Conservation (phyloP, 2,888 invertebrate species). For the Poecilus cupreus region DNA sequence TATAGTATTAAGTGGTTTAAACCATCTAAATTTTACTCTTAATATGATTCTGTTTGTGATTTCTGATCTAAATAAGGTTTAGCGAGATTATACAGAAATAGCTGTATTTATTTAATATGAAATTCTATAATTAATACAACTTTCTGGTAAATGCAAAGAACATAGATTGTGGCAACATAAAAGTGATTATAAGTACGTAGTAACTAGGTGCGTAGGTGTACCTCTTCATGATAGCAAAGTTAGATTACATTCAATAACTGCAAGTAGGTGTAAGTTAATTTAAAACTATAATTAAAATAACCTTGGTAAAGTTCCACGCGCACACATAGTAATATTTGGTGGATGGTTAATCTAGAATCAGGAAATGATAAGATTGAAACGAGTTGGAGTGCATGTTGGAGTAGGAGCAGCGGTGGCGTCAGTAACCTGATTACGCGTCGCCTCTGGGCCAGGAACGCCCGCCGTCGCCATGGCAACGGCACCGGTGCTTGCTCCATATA, state of each 20-base stretch:
- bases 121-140: too few species aligned
- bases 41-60: too few species aligned
- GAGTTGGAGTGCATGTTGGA: neutral
- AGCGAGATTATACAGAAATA: too few species aligned
- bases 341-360: neutral
- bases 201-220: neutral
- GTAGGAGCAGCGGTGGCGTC: neutral
- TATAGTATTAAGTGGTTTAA: too few species aligned
- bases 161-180: neutral
- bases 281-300: too few species aligned
- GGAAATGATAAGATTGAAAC: neutral
- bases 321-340: neutral
- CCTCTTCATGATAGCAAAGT: neutral
- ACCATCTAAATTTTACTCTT: too few species aligned
- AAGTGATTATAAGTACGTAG: neutral
- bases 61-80: too few species aligned
- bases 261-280: too few species aligned
- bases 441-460: slow-evolving; percentile 34
- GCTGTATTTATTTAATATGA: too few species aligned
- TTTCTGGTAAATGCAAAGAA: too few species aligned
- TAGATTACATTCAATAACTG: neutral
- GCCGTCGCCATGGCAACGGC: slow-evolving; percentile 45
- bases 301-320: too few species aligned
- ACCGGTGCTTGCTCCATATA: slow-evolving; percentile 36
- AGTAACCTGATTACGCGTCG: slow-evolving; percentile 52